Evolutionary conservation across 2,113 vertebrate genomes (phyloP).

Genomic region (Apteryx mantelli): DNA sequence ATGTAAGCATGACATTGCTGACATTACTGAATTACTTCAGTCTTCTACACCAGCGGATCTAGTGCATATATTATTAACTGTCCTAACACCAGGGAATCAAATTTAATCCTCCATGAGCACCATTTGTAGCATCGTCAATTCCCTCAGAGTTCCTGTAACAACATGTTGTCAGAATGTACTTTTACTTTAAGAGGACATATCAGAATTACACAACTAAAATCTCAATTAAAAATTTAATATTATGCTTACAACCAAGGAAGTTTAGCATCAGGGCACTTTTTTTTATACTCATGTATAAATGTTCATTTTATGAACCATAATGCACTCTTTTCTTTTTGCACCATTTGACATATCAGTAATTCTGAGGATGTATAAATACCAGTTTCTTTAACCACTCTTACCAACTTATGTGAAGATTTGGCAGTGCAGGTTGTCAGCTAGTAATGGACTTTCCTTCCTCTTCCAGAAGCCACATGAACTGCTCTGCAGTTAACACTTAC

Average conservation of each 20-base stretch:
- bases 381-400: not conserved
- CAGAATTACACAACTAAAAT: slow-evolving; percentile 13
- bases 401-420: not conserved
- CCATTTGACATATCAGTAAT: not conserved
- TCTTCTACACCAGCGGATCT: slow-evolving; percentile 56
- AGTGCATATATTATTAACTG: slow-evolving; percentile 58
- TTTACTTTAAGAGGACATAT: slow-evolving; percentile 46
- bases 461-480: slow-evolving; percentile 30
- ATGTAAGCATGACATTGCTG: slow-evolving; percentile 55
- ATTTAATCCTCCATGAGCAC: slow-evolving; percentile 65
- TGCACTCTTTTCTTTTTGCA: not conserved
- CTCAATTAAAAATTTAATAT: not conserved
- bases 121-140: slow-evolving; percentile 58
- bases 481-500: slow-evolving; percentile 9
- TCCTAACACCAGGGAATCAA: slow-evolving; percentile 62
- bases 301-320: not conserved
- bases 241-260: not conserved
- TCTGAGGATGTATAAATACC: not conserved
- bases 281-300: not conserved
- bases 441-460: not conserved
- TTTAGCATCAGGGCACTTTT: not conserved
- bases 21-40: slow-evolving; percentile 63
- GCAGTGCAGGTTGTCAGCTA: not conserved
- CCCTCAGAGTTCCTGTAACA: slow-evolving; percentile 54
- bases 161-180: slow-evolving; percentile 67